phyloP scores from a whole-genome alignment of 1,140 invertebrate species.

The Drosophila melanica region DNA sequence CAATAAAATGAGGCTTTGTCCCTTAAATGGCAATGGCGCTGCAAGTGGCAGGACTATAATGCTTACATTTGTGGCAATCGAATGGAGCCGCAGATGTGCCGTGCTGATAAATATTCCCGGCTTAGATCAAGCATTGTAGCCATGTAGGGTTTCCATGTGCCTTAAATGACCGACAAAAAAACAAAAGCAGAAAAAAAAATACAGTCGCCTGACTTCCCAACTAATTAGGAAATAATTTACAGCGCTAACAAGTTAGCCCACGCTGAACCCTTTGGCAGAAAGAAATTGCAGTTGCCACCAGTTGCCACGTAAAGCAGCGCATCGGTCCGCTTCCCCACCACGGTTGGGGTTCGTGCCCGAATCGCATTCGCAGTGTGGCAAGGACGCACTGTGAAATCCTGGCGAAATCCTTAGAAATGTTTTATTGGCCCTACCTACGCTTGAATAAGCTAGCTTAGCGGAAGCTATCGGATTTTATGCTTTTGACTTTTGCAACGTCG shows the following conservation, averaged over 20 bases:
- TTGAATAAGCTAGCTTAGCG: conserved; percentile 82
- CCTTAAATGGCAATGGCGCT: conserved; percentile 22
- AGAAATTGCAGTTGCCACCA: conserved; percentile 53
- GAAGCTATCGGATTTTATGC: conserved; percentile 83
- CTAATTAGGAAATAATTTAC: conserved; percentile 78
- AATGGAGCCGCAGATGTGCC: conserved; percentile 36
- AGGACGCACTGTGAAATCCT: conserved; percentile 61
- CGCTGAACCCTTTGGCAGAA: conserved; percentile 54
- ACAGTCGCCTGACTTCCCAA: conserved; percentile 16
- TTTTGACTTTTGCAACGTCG: conserved; percentile 75
- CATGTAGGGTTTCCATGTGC: not conserved
- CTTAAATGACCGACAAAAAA: not conserved
- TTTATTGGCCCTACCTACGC: conserved; percentile 81
- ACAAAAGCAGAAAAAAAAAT: not conserved
- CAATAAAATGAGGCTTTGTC: conserved; percentile 49
- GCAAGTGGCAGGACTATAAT: conserved; percentile 30
- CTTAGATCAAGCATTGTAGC: not conserved
- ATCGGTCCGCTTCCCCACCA: not conserved
- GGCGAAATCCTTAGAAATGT: conserved; percentile 81
- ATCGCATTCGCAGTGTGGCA: conserved; percentile 13
- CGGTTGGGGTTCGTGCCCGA: not conserved
- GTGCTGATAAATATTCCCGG: conserved; percentile 12
- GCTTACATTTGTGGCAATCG: conserved; percentile 50
- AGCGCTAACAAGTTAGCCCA: conserved; percentile 62
- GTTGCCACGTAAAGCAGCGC: conserved; percentile 19